These are phyloP conservation scores for Trichomalopsis sarcophagae DNA, from an alignment of 1,140 invertebrate genomes.

Conservation along the genomic window DNA sequence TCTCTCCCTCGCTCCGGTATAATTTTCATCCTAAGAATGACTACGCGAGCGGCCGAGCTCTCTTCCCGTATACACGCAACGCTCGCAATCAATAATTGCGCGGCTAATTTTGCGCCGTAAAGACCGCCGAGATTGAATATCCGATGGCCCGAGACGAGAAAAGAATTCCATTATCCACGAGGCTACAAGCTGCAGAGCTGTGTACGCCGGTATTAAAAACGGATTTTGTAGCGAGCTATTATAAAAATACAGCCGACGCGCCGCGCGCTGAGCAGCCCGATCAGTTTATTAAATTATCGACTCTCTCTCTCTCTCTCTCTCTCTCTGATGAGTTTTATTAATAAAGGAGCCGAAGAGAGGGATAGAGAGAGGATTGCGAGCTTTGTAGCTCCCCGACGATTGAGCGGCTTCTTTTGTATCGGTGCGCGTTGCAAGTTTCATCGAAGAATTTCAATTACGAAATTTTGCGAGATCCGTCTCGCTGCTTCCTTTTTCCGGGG, in stretches of 20 bases:
- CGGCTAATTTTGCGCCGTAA: conserved; percentile 42
- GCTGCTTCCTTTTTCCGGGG: background rate
- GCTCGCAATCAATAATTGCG: conserved; percentile 43
- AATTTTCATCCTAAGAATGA: background rate
- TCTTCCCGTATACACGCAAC: background rate
- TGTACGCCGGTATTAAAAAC: conserved; percentile 28
- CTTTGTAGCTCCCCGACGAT: conserved; percentile 44
- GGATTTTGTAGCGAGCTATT: background rate
- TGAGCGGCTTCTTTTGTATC: conserved; percentile 28
- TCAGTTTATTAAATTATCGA: conserved; percentile 47
- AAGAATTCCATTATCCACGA: conserved; percentile 33
- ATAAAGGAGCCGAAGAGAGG: conserved; percentile 28
- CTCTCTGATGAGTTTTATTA: conserved; percentile 28
- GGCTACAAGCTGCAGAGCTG: background rate
- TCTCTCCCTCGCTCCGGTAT: background rate
- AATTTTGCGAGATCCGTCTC: conserved; percentile 3
- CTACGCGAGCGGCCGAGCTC: background rate
- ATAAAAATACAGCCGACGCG: background rate
- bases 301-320: background rate
- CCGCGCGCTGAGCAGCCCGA: background rate
- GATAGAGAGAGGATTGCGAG: background rate
- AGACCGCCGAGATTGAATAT: conserved; percentile 46
- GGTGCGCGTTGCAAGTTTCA: conserved; percentile 9
- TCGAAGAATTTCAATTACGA: conserved; percentile 47
- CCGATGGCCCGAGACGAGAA: background rate